A percentile compares a stretch with the other conserved stretches of the same genome.
These are phyloP conservation scores for Caenorhabditis plicata DNA, from an alignment of 2,888 invertebrate species.

Conservation along the genomic window DNA sequence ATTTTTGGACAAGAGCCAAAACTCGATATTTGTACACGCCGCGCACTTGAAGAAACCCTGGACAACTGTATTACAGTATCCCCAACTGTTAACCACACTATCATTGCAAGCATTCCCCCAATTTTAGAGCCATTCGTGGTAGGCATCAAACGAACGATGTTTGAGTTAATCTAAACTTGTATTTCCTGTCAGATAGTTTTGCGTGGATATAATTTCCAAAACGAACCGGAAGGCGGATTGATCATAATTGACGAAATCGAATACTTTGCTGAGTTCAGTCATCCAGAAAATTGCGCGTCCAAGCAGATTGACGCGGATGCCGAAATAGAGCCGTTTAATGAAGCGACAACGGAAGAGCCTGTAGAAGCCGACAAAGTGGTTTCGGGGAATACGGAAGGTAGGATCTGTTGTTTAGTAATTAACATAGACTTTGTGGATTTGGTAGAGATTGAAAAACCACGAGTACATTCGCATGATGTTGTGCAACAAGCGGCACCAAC, in stretches of 20 bases:
- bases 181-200: constrained; percentile 41
- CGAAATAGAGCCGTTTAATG: constrained; percentile 23
- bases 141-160: constrained; percentile 1
- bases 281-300: constrained; percentile 45
- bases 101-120: constrained; percentile 49
- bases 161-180: not conserved
- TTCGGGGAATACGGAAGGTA: constrained; percentile 30
- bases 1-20: constrained; percentile 41
- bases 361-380: constrained; percentile 4
- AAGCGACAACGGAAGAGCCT: not conserved
- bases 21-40: constrained; percentile 48
- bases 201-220: constrained; percentile 49
- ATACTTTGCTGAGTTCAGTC: constrained; percentile 46
- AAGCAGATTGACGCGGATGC: constrained; percentile 18
- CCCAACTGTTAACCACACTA: constrained; percentile 46
- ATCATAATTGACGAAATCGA: constrained; percentile 49
- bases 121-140: constrained; percentile 50
- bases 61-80: constrained; percentile 49
- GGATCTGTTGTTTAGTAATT: not conserved
- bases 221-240: constrained; percentile 52
- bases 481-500: constrained; percentile 22
- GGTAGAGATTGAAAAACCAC: constrained; percentile 2
- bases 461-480: constrained; percentile 18
- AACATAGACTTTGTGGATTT: not conserved
- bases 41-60: constrained; percentile 33